Evolutionary conservation across 2,113 vertebrate species (phyloP).

Genomic region (Prunella himalayana): DNA sequence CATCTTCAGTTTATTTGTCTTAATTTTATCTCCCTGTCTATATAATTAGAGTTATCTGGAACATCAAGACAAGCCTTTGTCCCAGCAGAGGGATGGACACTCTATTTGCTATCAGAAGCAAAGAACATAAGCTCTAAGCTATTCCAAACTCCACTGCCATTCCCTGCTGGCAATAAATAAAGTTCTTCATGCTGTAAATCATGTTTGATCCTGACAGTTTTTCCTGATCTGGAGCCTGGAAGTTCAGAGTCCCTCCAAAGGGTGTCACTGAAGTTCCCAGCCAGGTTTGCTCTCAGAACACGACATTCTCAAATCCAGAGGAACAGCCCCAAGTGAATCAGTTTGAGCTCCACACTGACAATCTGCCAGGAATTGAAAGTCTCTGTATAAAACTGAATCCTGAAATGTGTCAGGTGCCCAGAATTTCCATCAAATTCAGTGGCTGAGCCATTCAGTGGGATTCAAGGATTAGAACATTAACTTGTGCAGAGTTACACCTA

Average conservation of each 20-base stretch:
- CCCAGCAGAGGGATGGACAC: not conserved
- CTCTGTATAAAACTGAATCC: not conserved
- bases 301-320: not conserved
- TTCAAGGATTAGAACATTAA: not conserved
- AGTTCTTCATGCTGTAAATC: not conserved
- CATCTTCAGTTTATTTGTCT: not conserved
- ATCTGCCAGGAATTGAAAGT: not conserved
- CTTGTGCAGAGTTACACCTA: conserved; percentile 3
- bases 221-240: not conserved
- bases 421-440: not conserved
- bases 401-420: not conserved
- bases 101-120: not conserved
- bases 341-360: not conserved
- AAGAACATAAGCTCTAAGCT: not conserved
- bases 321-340: not conserved
- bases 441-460: not conserved
- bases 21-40: not conserved
- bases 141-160: not conserved
- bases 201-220: not conserved
- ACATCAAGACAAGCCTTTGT: not conserved
- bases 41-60: not conserved
- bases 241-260: not conserved
- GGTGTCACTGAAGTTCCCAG: not conserved
- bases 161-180: not conserved
- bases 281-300: not conserved